Percentiles rank a stretch among this genome's conserved stretches.
Conservation (phyloP, 1,140 invertebrate genomes). For the Drosophila busckii region DNA sequence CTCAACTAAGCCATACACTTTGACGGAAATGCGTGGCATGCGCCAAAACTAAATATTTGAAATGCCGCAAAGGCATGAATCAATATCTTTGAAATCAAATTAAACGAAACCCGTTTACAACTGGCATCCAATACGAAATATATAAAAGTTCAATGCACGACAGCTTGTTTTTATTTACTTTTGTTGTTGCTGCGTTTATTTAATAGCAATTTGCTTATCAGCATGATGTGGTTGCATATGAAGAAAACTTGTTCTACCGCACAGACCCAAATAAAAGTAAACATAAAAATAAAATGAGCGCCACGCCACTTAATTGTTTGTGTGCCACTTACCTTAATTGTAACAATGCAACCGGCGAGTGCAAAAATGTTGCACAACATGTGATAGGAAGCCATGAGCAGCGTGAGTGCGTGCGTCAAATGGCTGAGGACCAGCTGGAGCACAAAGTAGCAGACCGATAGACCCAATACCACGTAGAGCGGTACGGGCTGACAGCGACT, state of each 20-base stretch:
- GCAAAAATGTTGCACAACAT: slow-evolving; percentile 90
- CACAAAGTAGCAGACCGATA: slow-evolving; percentile 86
- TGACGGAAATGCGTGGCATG: no score
- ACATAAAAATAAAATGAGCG: slow-evolving; percentile 5
- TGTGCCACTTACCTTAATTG: slow-evolving; percentile 84
- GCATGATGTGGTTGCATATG: no score
- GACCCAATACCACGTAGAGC: slow-evolving; percentile 85
- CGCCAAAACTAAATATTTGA: slow-evolving; percentile 15
- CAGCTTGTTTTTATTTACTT: slow-evolving; percentile 1
- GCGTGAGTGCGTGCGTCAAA: slow-evolving; percentile 89
- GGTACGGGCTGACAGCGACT: slow-evolving; percentile 85
- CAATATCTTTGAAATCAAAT: slow-evolving; percentile 18
- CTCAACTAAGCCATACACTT: no score
- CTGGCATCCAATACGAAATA: not conserved
- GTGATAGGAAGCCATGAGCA: slow-evolving; percentile 91
- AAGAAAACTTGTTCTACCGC: slow-evolving; percentile 21
- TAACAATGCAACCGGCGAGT: slow-evolving; percentile 85
- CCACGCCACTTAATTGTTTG: slow-evolving; percentile 83
- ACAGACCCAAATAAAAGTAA: slow-evolving; percentile 8
- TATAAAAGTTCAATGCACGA: slow-evolving; percentile 31
- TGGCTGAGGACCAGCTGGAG: slow-evolving; percentile 88
- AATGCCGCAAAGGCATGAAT: not conserved
- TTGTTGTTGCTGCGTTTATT: not conserved
- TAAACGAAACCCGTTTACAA: slow-evolving; percentile 40
- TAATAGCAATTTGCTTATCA: slow-evolving; percentile 32